Percentiles rank a stretch among this genome's conserved stretches.
Evolutionary conservation across 2,797 vertebrate genomes (phyloP).

Genomic region (Parauchenoglanis punctatus): DNA sequence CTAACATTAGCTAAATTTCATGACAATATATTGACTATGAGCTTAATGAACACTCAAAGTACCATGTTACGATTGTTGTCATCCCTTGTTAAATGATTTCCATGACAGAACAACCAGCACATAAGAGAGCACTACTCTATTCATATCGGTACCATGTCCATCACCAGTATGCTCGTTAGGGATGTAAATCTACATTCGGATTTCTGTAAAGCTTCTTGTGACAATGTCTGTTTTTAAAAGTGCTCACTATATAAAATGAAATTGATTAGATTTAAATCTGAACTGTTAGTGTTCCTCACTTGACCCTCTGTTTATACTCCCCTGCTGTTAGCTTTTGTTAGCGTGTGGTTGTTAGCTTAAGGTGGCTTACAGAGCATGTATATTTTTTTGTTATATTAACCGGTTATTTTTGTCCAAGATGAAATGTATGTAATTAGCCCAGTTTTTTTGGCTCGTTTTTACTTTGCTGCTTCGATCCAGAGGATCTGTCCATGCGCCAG

Average conservation of each 20-base stretch:
- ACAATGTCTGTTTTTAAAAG: background rate
- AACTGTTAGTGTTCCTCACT: background rate
- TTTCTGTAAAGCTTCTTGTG: background rate
- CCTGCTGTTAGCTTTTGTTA: background rate
- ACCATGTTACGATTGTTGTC: background rate
- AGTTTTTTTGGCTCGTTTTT: conserved; percentile 32
- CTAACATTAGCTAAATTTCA: background rate
- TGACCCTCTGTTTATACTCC: background rate
- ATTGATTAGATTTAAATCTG: background rate
- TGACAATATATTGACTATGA: background rate
- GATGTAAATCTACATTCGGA: background rate
- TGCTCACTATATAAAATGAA: background rate
- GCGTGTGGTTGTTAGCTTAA: background rate
- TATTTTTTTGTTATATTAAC: conserved; percentile 28
- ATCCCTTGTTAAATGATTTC: background rate
- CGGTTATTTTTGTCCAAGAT: conserved; percentile 37
- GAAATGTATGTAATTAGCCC: conserved; percentile 49
- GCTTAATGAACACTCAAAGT: background rate
- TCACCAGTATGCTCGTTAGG: background rate
- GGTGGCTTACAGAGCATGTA: conserved; percentile 9
- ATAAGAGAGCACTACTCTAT: background rate
- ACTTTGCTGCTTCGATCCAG: conserved; percentile 45
- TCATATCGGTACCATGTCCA: background rate
- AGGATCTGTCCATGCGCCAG: conserved; percentile 49
- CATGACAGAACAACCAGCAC: background rate